Evolutionary conservation across 53 echinoderm and acorn worm species (phyloP), one percentile per base, ranked within the genome.

Genomic region (Paracentrotus lividus): DNA sequence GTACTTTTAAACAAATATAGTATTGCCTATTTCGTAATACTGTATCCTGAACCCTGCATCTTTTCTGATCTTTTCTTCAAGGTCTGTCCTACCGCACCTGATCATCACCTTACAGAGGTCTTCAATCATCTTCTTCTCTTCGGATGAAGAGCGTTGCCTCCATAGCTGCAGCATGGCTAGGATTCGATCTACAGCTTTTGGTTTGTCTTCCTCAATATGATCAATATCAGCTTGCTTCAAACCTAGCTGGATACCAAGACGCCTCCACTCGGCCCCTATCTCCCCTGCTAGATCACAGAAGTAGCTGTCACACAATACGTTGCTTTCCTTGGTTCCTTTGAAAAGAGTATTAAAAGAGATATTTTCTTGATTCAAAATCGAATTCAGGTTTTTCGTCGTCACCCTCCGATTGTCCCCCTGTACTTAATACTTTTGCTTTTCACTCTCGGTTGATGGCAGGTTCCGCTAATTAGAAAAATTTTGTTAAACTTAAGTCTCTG

Each of bases 191-290:
- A n/a, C n/a, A n/a, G n/a, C n/a, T n/a, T n/a, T n/a, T n/a, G n/a
- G n/a, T n/a, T n/a, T n/a, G n/a, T n/a, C 72, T 49, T 68, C 52
- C 5, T 12, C 51, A 51, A 90, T 49, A 42, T 90, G 90, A n/a
- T 90, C 90, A 44, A 90, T 90, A 26, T 90, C 69, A 24, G 75
- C 51, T 47, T 90, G 68, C 18, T 47, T 69, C 5, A 90, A 66
- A 3, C 72, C 90, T 4, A 90, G 72, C 4, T 49, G 45, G 72
- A 90, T 44, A 5, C 49, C 90, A 20, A 90, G 90, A 2, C 0
- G 4, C 1, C 51, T 49, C 90, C 75, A 90, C 49, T 90, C 90
- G n/a, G n/a, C n/a, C n/a, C n/a, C n/a, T n/a, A n/a, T n/a, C n/a
- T n/a, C n/a, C n/a, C n/a, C n/a, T n/a, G 90, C 68, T 20, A 90